Base-by-base conservation (phyloP, 1,140 invertebrate genomes). In the Apis laboriosa region DNA sequence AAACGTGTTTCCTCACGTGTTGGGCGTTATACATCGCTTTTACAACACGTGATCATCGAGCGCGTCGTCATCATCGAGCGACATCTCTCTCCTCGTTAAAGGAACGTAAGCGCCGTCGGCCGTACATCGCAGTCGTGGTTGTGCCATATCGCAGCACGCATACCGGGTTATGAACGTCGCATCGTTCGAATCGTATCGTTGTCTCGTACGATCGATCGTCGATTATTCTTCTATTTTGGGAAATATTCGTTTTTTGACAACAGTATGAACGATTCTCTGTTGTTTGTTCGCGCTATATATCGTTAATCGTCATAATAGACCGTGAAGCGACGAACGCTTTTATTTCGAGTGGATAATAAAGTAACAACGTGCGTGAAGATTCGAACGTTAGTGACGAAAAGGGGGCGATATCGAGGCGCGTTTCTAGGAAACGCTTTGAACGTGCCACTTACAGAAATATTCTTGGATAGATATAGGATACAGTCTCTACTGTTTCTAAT, bases 1-100 rank as follows among this genome's bases (percentile, higher is more conserved):
- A 34, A 78, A 81, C 78, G 84, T 87, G 82, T 84, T 77, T 81
- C 68, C 88, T 92, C 91, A 92, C 91, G 91, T 92, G 90, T 90
- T 86, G 90, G 86, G 83, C 84, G 90, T 91, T 88, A 89, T 80
- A 73, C 86, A 21, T 86, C 80, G 83, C 87, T 85, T 85, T 88
- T 86, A 66, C 81, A 77, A 90, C 89, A 91, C 87, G 87, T 90
- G 88, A 90, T 86, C 34, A 34, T 34, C 34, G 34, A 77, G 85
- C 78, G 21, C 68, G 70, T 75, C 78, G 63, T 74, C 70, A 75
- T 64, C 79, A 75, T 53, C 83, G 80, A 51, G 77, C 78, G 85
- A 70, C 81, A 83, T 83, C 86, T 88, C 86, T 80, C 77, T 78
- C 78, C 88, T 71, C 56, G 83, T 77, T 76, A 83, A 88, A 85